Evolutionary conservation across 2,797 vertebrate species (phyloP), one percentile per base, ranked within the genome.

Genomic region (Xenops minutus): DNA sequence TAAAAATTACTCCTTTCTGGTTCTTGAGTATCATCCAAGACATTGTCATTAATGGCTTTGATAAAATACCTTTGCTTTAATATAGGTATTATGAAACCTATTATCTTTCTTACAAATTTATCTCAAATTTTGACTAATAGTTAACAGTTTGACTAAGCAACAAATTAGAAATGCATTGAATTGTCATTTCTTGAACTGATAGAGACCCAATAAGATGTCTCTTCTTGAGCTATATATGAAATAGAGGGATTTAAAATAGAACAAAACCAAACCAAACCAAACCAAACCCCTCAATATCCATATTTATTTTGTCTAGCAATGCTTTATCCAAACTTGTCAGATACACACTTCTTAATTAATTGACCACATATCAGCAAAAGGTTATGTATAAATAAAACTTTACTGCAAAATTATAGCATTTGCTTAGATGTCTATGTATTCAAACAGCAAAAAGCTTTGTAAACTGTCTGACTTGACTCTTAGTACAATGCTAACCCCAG

Each of bases 401-500:
- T 29, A 49, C 32, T 68, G 54, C 34, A 84, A 66, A 94, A 78
- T 41, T 44, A 9, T 63, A 72, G 37, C n/a, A 72, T 91, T 88
- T 93, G 8, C 46, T 75, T 89, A 62, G 18, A 59, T 17, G 2
- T 44, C 32, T 88, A 17, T 2, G 1, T 64, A 83, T 89, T 94
- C 89, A 73, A 88, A 88, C 30, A 49, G 66, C 63, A 89, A 88
- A 89, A 77, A 64, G 30, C 78, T 94, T 89, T 81, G 51, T 81
- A 75, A 92, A 91, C 62, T 76, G 10, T 54, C 54, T 91, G 39
- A 21, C 21, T 93, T 93, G 89, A 69, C 46, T 86, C 43, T 32
- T 68, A 64, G 72, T 48, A 59, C 58, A 73, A 32, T 84, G 76
- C 43, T 93, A 95, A 92, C 61, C 87, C 91, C 92, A 92, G 43